Percentiles rank a stretch among this genome's conserved stretches.
These are phyloP conservation scores for Papilio xuthus DNA, from an alignment of 1,140 invertebrate species.

Conservation along the genomic window DNA sequence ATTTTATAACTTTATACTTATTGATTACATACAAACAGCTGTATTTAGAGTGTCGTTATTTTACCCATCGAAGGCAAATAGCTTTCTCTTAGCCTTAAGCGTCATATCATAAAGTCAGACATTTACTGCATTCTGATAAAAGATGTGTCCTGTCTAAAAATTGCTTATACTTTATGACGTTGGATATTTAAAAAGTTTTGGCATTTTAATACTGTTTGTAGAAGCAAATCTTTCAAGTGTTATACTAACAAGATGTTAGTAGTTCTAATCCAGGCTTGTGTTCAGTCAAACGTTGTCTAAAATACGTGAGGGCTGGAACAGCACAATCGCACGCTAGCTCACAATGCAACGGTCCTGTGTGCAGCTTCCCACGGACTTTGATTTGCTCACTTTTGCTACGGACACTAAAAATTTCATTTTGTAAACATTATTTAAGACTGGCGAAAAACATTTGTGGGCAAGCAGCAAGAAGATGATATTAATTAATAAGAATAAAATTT, in stretches of 20 bases:
- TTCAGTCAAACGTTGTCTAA: not conserved
- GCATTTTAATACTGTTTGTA: no score
- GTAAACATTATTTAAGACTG: no score
- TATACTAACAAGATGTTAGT: constrained; percentile 2
- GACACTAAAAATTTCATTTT: not conserved
- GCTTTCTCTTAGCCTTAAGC: not conserved
- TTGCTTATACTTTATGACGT: no score
- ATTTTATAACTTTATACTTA: not conserved
- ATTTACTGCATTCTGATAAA: no score
- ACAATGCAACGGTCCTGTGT: not conserved
- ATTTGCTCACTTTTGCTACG: constrained; percentile 12
- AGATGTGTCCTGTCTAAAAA: no score
- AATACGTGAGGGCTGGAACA: not conserved
- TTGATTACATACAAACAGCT: not conserved
- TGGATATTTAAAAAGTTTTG: no score
- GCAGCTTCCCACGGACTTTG: not conserved
- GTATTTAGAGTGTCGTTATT: not conserved
- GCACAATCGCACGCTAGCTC: constrained; percentile 14
- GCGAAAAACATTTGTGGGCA: no score
- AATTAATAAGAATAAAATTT: no score
- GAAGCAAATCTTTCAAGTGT: not conserved
- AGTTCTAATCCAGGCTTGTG: constrained; percentile 4
- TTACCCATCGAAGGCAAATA: no score
- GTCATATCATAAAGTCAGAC: not conserved
- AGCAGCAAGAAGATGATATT: no score